Evolutionary conservation across 2,113 vertebrate species (phyloP).

Genomic region (Catharus minimus): DNA sequence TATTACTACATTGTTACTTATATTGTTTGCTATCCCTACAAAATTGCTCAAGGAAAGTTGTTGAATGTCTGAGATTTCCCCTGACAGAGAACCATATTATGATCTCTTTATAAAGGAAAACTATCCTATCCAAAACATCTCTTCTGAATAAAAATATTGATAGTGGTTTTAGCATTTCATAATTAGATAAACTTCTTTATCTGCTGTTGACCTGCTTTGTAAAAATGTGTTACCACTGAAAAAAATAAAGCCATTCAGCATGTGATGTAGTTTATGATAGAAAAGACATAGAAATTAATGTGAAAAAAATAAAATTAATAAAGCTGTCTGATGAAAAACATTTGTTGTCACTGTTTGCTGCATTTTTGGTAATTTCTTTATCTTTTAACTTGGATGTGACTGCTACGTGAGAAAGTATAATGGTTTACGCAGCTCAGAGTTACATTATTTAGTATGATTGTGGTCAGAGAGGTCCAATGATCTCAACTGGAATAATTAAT

Average conservation of each 20-base stretch:
- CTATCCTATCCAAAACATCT: not conserved
- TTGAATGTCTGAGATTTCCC: not conserved
- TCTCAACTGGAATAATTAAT: not conserved
- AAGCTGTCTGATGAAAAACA: not conserved
- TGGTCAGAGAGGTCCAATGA: not conserved
- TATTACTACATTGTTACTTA: not conserved
- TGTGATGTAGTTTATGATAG: not conserved
- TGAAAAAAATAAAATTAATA: not conserved
- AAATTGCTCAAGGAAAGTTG: not conserved
- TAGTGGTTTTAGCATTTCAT: not conserved
- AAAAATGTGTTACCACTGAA: not conserved
- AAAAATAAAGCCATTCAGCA: not conserved
- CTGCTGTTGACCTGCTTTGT: not conserved
- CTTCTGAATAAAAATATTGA: not conserved
- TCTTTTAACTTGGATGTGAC: not conserved
- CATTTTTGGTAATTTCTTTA: not conserved
- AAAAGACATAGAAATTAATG: not conserved
- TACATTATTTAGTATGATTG: not conserved
- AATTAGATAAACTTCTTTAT: not conserved
- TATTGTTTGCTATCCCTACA: not conserved
- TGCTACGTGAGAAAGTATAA: not conserved
- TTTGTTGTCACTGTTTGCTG: accelerated
- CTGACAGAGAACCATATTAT: not conserved
- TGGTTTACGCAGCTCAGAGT: not conserved
- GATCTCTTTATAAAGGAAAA: not conserved